Base-by-base conservation (phyloP, 2,797 vertebrate genomes). In the Bucorvus abyssinicus region DNA sequence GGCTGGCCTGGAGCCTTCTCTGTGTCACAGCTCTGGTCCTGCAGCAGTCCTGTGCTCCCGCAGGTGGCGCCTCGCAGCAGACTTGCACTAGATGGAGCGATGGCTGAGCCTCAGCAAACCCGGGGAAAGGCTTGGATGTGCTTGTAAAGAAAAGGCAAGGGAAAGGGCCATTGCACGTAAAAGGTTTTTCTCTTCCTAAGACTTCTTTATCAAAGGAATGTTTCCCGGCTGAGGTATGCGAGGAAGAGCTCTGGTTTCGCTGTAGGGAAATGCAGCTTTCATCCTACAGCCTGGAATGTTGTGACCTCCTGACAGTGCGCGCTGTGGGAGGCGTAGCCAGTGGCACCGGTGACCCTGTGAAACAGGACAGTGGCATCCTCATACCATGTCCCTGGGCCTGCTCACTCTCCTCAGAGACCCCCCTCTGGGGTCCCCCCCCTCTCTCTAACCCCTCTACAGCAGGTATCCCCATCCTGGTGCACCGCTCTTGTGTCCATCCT, bases 1-100 rank as follows among this genome's bases (percentile, higher is more conserved):
- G 53, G 1, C 68, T 20, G 56, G 8, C 8, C 57, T 21, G 45
- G 57, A 71, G 40, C 49, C 20, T 9, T 15, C 32, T 19, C 8
- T 0, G 24, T 4, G 67, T 20, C 61, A 1, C 47, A 3, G 47
- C 30, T 23, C 42, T 1, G 38, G 23, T 36, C 52, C 32, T 22
- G 22, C 74, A 13, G 27, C 9, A 3, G 8, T 14, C 26, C 13
- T 22, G 34, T 13, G 49, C 32, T 53, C 8, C 38, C 4, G 4
- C 40, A 30, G 78, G 26, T 17, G 53, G 18, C 61, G 22, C 50
- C 52, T 45, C 16, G 0, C 88, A 7, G 65, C 45, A 59, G 3
- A 23, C 32, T 67, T 49, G 94, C 96, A 15, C 96, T 87, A 95
- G 95, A 92, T 91, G 97, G 95, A 78, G 94, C 34, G 14, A 18